Conservation (phyloP, 2,797 vertebrate genomes). For the Artibeus lituratus region DNA sequence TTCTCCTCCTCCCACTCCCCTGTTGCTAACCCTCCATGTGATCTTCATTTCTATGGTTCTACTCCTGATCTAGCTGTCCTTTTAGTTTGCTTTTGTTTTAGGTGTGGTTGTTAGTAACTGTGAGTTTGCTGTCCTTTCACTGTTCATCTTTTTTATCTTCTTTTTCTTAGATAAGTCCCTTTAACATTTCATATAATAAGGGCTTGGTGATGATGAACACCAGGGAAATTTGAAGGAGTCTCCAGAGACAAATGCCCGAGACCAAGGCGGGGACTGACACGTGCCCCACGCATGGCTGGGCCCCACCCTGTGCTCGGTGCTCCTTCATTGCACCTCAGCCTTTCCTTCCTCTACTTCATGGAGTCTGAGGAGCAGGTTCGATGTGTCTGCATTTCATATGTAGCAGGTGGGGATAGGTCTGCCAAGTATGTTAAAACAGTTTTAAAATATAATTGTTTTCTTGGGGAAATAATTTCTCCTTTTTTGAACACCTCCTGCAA, state of each 20-base stretch:
- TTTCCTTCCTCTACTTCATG: not conserved
- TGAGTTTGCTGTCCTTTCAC: too few relatives aligned
- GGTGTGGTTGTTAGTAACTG: too few relatives aligned
- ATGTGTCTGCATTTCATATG: constrained; percentile 26
- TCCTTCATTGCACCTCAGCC: not conserved
- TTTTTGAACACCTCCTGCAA: not conserved
- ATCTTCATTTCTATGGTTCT: too few relatives aligned
- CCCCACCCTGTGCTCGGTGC: fast-evolving
- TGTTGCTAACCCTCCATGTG: too few relatives aligned
- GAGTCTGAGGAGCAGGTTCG: not conserved
- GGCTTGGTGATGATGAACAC: too few relatives aligned
- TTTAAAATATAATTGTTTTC: constrained; percentile 39
- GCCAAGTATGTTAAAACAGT: not conserved
- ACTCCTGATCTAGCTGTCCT: too few relatives aligned
- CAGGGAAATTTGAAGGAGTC: not conserved
- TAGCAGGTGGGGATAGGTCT: constrained; percentile 53
- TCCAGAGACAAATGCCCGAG: not conserved
- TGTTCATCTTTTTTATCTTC: too few relatives aligned
- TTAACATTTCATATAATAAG: too few relatives aligned
- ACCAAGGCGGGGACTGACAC: not conserved
- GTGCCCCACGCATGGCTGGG: not conserved
- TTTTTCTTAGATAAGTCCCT: too few relatives aligned
- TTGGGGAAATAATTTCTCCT: not conserved
- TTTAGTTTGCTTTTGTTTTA: too few relatives aligned
- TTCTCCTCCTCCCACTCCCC: too few relatives aligned